Evolutionary conservation across 2,888 invertebrate species (phyloP), one percentile per base, ranked within the genome.

Genomic region (Helicoverpa assulta): DNA sequence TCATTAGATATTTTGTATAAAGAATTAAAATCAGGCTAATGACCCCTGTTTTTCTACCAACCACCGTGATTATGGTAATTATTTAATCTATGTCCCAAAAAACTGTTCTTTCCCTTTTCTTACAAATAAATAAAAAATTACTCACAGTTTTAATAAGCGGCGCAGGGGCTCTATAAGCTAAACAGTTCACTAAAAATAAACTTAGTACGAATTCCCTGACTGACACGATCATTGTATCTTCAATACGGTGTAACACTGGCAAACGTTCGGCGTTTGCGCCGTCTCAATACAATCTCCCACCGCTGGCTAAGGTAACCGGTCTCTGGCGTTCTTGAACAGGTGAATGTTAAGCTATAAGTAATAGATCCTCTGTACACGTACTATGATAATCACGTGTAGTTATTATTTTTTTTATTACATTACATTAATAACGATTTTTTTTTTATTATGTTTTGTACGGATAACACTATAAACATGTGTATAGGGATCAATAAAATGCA

Each of bases 81-180:
- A 40, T 21, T 12, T 8, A 10, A 10, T 0, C n/a, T n/a, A 47
- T 16, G 8, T 14, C 60, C 18, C 55, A 64, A 78, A 78, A 43
- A 6, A 12, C 19, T 18, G 4, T 43, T 5, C 5, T n/a, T 6
- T n/a, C 6, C 12, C 12, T 12, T 10, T 14, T 40, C 3, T 16
- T 47, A 47, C 47, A 47, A 47, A 47, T n/a, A 47, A 58, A 59
- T n/a, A 7, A 18, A 47, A 16, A 55, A 60, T 33, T 51, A 93
- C 94, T 93, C 87, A 94, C 94, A 76, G 91, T 94, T 85, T 92
- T 94, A 78, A 95, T 94, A 10, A 95, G 85, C 43, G 94, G 94
- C 16, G 90, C 85, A 8, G 86, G 80, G 2, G 89, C 69, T 70
- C 87, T 88, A 64, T 83, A 90, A 1, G 88, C 89, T 19, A 77